Conservation (phyloP, 2,113 vertebrate genomes). For the Anarrhichthys ocellatus region DNA sequence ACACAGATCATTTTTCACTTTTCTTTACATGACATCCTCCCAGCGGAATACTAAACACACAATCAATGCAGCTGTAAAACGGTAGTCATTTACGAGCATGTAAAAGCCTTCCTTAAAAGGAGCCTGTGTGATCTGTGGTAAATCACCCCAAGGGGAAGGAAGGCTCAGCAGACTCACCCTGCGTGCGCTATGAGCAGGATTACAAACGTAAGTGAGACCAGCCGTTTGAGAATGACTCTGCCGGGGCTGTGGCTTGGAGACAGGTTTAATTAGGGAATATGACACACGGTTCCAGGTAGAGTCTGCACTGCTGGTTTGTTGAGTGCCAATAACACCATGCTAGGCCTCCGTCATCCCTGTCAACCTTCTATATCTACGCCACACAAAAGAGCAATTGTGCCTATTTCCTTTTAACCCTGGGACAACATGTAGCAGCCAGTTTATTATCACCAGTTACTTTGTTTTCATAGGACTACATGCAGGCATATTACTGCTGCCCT, state of each 20-base stretch:
- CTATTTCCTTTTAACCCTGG: conserved; percentile 20
- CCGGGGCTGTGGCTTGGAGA: not conserved
- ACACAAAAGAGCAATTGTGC: conserved; percentile 20
- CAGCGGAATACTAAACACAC: conserved; percentile 41
- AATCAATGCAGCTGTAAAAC: conserved; percentile 62
- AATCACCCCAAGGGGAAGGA: conserved; percentile 61
- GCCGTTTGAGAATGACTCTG: conserved; percentile 35
- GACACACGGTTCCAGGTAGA: conserved; percentile 33
- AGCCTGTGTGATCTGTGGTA: conserved; percentile 55
- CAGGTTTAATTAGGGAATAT: conserved; percentile 31
- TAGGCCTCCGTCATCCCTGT: not conserved
- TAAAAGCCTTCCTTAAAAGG: conserved; percentile 79
- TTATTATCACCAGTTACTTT: conserved; percentile 69
- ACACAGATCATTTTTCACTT: conserved; percentile 4
- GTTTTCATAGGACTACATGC: conserved; percentile 73
- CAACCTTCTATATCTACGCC: not conserved
- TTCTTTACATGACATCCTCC: conserved; percentile 21
- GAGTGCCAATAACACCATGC: not conserved
- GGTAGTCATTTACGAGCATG: conserved; percentile 61
- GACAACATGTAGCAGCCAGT: conserved; percentile 28
- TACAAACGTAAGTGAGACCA: conserved; percentile 65
- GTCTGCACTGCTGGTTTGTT: not conserved
- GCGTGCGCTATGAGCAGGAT: conserved; percentile 58
- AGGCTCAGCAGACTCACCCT: conserved; percentile 57
- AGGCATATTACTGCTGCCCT: conserved; percentile 65